Base-by-base conservation (phyloP, 2,797 vertebrate genomes). In the Buphagus erythrorhynchus region DNA sequence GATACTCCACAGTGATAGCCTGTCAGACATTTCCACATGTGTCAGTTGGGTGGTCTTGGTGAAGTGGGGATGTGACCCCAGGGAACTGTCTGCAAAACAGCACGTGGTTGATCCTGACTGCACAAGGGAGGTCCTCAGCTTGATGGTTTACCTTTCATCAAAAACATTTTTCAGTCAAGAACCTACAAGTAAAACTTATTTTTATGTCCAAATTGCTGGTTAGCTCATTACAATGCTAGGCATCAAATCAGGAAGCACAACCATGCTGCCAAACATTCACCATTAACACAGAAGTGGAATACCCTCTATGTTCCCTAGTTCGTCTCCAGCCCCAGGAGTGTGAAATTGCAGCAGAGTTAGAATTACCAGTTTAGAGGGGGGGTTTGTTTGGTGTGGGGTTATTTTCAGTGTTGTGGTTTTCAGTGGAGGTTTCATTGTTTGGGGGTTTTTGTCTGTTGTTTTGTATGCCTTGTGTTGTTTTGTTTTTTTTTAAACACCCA, bases 301-400 rank as follows among this genome's bases (percentile, higher is more conserved):
- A 78, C 28, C 49, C 62, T 62, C n/a, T 21, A 3, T 5, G 13
- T 11, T 82, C 43, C 63, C 40, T 4, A n/a, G 51, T 9, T 10
- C 36, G 8, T 42, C 31, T 20, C n/a, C 2, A 1, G 13, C 5
- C n/a, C 24, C 49, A 84, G 46, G 26, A 69, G 21, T 0, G 1
- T 15, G 26, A 73, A 82, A 71, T 0, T 49, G 40, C 72, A 89
- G 75, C 51, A 80, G 7, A 13, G 12, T 21, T 18, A 79, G 12
- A 89, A 63, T 42, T 48, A 69, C 14, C 11, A 21, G 5, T 29
- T 33, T 67, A 13, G 3, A 9, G 12, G 3, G 6, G 0, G 4
- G 22, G 6, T 15, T 49, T 48, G 19, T 18, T 81, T 49, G 15
- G 11, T 38, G 7, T 2, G 11, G 16, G 13, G n/a, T 2, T 22